Evolutionary conservation across 2,797 vertebrate species (phyloP).

Genomic region (Enteromius paludinosus): DNA sequence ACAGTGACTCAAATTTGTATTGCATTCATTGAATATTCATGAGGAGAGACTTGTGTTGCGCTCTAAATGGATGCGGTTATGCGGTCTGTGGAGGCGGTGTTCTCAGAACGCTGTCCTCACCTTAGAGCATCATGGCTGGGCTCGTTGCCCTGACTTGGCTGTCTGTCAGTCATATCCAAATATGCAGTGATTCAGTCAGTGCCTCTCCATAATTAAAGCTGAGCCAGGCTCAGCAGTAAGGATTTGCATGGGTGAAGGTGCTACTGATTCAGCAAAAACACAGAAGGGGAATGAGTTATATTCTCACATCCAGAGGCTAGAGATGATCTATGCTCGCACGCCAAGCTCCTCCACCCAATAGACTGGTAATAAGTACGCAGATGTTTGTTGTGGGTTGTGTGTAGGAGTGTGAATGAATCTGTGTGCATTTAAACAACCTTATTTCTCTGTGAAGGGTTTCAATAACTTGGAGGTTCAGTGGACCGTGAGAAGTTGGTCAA

Average conservation of each 20-base stretch:
- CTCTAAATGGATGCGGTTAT: slow-evolving; percentile 61
- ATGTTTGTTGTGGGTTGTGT: slow-evolving; percentile 41
- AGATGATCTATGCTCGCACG: slow-evolving; percentile 56
- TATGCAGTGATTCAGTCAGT: slow-evolving; percentile 53
- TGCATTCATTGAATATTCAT: slow-evolving; percentile 78
- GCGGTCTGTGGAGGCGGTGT: slow-evolving; percentile 41
- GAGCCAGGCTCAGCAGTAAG: slow-evolving; percentile 50
- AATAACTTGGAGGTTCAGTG: background rate
- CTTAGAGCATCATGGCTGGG: slow-evolving; percentile 44
- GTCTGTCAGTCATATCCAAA: slow-evolving; percentile 45
- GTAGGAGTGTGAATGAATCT: slow-evolving; percentile 27
- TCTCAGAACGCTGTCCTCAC: slow-evolving; percentile 44
- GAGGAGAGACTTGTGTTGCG: slow-evolving; percentile 52
- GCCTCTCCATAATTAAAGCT: slow-evolving; percentile 69
- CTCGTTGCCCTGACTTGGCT: slow-evolving; percentile 50
- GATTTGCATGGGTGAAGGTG: slow-evolving; percentile 60
- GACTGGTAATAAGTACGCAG: slow-evolving; percentile 65
- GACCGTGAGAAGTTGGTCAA: slow-evolving; percentile 9
- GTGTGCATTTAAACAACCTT: slow-evolving; percentile 23
- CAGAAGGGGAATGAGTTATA: slow-evolving; percentile 57
- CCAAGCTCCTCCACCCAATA: slow-evolving; percentile 53
- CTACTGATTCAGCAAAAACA: slow-evolving; percentile 66
- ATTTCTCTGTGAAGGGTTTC: background rate
- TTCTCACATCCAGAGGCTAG: slow-evolving; percentile 53
- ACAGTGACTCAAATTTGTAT: slow-evolving; percentile 75